Evolutionary conservation across 2,888 invertebrate genomes (phyloP).

Genomic region (Drosophila prostipennis): DNA sequence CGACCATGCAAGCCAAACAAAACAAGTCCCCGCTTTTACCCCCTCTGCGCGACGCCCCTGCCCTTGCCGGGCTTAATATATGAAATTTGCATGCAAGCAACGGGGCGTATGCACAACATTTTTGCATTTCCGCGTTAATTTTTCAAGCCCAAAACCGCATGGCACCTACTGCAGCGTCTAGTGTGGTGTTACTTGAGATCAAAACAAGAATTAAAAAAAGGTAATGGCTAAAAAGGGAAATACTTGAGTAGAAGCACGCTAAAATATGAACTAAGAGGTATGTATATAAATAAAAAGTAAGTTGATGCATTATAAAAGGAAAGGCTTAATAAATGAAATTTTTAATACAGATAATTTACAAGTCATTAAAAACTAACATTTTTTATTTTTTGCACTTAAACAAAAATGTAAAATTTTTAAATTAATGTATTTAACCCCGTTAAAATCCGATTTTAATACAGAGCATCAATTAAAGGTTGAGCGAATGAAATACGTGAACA

Average conservation of each 20-base stretch:
- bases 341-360: too few relatives aligned
- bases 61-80: conserved; percentile 57
- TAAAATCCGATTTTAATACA: too few relatives aligned
- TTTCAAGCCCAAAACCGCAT: conserved; percentile 39
- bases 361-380: too few relatives aligned
- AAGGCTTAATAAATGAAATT: too few relatives aligned
- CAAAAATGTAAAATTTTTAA: too few relatives aligned
- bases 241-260: too few relatives aligned
- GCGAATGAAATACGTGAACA: background rate
- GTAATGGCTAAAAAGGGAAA: too few relatives aligned
- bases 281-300: too few relatives aligned
- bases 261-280: too few relatives aligned
- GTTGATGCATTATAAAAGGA: too few relatives aligned
- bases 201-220: conserved; percentile 3
- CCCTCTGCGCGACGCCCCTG: background rate
- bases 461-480: background rate
- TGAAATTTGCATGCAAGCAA: conserved; percentile 73
- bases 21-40: conserved; percentile 8
- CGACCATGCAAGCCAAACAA: conserved; percentile 63
- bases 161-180: conserved; percentile 5
- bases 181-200: conserved; percentile 3
- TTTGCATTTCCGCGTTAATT: conserved; percentile 75
- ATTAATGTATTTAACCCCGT: too few relatives aligned
- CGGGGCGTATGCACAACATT: conserved; percentile 78
- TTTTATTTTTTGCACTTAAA: too few relatives aligned